phyloP scores from a whole-genome alignment of 2,113 vertebrate species.

The Cottus gobio region DNA sequence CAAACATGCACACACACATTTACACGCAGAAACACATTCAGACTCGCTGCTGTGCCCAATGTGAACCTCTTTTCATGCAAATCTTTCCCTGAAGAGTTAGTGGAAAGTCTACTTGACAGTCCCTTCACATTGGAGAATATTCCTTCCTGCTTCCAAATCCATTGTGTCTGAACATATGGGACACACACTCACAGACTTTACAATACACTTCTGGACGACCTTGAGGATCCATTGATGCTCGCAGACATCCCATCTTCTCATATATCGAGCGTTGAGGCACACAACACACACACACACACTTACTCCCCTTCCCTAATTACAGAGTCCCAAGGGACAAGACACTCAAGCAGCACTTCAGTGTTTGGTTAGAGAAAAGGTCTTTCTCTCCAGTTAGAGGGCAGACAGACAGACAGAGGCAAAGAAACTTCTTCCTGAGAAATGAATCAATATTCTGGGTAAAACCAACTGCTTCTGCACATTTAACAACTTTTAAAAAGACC shows the following conservation, averaged over 20 bases:
- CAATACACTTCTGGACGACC: constrained; percentile 43
- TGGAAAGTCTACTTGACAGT: not conserved
- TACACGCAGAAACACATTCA: not conserved
- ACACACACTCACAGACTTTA: constrained; percentile 35
- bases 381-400: constrained; percentile 42
- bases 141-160: not conserved
- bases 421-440: not conserved
- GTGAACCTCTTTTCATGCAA: not conserved
- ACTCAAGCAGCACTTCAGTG: constrained; percentile 53
- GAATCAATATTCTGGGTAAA: not conserved
- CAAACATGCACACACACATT: not conserved
- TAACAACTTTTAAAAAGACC: not conserved
- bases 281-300: constrained; percentile 38
- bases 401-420: constrained; percentile 28
- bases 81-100: not conserved
- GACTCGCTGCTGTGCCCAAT: not conserved
- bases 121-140: not conserved
- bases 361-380: constrained; percentile 50
- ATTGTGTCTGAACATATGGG: constrained; percentile 2
- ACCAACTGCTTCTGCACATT: not conserved
- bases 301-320: constrained; percentile 61
- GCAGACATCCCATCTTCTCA: constrained; percentile 61
- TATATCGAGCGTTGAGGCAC: constrained; percentile 35
- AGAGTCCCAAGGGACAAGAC: constrained; percentile 38
- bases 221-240: constrained; percentile 52